Conservation (phyloP, 2,797 vertebrate species). For the Oreortyx pictus region DNA sequence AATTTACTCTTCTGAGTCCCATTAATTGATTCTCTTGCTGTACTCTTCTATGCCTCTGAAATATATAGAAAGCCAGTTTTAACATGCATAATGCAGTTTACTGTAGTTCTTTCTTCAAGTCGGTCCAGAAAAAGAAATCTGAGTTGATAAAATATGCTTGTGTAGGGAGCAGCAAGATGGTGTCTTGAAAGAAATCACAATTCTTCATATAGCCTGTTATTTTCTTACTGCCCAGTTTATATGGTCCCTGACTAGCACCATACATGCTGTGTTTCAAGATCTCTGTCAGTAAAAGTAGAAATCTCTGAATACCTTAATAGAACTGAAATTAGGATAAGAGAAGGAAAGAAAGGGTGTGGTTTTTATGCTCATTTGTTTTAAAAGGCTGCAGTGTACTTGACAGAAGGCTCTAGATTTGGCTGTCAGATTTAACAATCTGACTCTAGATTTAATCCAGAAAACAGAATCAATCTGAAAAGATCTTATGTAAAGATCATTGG, state of each 20-base stretch:
- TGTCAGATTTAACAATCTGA: neutral
- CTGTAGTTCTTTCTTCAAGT: neutral
- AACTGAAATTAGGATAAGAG: neutral
- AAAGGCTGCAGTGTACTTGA: neutral
- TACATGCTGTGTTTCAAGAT: neutral
- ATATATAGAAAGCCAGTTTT: neutral
- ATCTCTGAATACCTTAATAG: neutral
- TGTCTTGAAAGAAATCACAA: neutral
- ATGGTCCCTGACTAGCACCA: neutral
- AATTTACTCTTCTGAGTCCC: neutral
- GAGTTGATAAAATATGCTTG: neutral
- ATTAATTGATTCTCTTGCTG: neutral
- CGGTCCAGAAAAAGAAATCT: neutral
- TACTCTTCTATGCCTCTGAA: neutral
- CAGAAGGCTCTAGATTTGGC: slow-evolving; percentile 4
- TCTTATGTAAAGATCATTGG: neutral
- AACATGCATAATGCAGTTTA: neutral
- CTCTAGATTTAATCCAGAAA: slow-evolving; percentile 27
- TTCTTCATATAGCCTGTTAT: neutral
- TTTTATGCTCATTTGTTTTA: neutral
- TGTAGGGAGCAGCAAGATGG: neutral
- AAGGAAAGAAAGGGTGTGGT: neutral
- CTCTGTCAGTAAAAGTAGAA: neutral
- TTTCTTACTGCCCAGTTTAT: neutral
- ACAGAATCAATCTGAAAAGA: neutral